Percentiles rank a stretch among this genome's conserved stretches.
Evolutionary conservation across 2,888 invertebrate species (phyloP).

Genomic region (Pantelozetes paolii): DNA sequence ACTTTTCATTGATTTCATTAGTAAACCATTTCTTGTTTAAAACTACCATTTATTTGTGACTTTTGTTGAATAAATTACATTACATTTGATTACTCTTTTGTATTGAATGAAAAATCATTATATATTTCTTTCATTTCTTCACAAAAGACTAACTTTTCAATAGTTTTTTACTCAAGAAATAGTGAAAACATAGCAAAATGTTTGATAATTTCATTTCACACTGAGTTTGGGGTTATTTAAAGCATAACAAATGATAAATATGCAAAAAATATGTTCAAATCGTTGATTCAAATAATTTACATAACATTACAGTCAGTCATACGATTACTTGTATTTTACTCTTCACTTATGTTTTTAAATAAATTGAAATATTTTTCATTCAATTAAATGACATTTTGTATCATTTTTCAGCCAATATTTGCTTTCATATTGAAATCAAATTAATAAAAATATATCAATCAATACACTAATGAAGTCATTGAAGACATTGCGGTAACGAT

Average conservation of each 20-base stretch:
- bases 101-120: too few species aligned
- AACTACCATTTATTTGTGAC: too few species aligned
- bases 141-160: too few species aligned
- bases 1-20: too few species aligned
- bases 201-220: neutral
- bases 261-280: constrained; percentile 11
- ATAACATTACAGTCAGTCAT: neutral
- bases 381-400: neutral
- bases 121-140: neutral
- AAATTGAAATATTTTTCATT: neutral
- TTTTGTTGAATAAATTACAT: neutral
- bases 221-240: neutral
- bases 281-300: neutral
- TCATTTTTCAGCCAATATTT: neutral
- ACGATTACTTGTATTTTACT: neutral
- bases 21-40: neutral
- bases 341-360: neutral
- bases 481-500: constrained; percentile 31
- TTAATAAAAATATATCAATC: too few species aligned
- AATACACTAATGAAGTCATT: constrained; percentile 25
- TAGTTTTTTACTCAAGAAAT: too few species aligned
- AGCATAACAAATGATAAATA: constrained; percentile 11
- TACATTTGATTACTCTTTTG: neutral
- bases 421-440: too few species aligned
- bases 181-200: neutral